Percentiles rank a stretch among this genome's conserved stretches.
phyloP scores from a whole-genome alignment of 2,888 invertebrate genomes.

The Papilio protenor region DNA sequence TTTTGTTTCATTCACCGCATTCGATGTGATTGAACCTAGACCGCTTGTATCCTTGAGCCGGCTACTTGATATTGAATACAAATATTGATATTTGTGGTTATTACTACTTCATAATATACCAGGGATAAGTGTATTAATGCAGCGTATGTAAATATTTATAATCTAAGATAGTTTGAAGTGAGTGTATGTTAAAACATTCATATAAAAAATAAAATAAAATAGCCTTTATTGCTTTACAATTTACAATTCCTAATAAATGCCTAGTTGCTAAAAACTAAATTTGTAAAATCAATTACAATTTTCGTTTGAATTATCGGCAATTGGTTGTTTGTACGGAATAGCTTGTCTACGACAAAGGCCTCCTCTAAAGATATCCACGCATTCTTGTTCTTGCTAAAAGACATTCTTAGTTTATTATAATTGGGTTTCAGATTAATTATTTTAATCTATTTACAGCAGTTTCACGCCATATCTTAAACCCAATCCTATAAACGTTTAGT shows the following conservation, averaged over 20 bases:
- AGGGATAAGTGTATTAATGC: background rate
- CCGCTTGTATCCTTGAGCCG: conserved; percentile 49
- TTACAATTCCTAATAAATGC: too few species aligned
- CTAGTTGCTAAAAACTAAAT: too few species aligned
- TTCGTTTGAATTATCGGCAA: too few species aligned
- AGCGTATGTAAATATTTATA: background rate
- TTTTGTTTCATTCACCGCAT: conserved; percentile 76
- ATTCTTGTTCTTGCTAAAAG: background rate
- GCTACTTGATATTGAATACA: conserved; percentile 29
- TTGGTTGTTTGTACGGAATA: too few species aligned
- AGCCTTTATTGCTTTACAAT: too few species aligned
- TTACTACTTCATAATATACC: background rate
- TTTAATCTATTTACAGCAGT: background rate
- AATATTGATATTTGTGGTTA: conserved; percentile 11
- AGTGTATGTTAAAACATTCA: background rate
- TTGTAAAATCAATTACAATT: too few species aligned
- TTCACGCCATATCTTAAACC: too few species aligned
- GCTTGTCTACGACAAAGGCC: too few species aligned
- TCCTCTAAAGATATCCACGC: too few species aligned
- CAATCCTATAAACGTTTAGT: background rate
- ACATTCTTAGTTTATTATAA: background rate
- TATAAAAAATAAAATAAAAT: too few species aligned
- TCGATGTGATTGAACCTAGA: conserved; percentile 76
- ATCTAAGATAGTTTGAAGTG: background rate
- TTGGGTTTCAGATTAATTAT: background rate